A percentile compares a stretch with the other conserved stretches of the same genome.
These are phyloP conservation scores for Piprites chloris DNA, from an alignment of 2,113 vertebrate genomes.

Conservation along the genomic window DNA sequence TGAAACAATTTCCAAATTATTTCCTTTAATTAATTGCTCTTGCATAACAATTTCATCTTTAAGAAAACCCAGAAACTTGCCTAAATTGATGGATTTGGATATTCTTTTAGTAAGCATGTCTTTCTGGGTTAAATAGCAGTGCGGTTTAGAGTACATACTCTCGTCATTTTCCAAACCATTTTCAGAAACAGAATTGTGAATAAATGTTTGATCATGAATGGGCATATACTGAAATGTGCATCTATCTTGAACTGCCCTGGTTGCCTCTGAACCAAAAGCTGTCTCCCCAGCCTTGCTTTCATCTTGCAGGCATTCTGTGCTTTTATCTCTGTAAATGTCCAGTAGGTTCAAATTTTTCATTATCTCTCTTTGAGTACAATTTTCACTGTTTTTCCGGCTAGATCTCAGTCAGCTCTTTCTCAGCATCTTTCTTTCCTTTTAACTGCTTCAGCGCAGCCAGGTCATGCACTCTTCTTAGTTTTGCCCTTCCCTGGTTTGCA, in stretches of 20 bases:
- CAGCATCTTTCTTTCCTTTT: not conserved
- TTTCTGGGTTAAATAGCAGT: not conserved
- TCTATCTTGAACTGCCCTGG: not conserved
- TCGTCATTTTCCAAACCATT: not conserved
- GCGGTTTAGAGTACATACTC: not conserved
- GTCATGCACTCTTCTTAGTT: not conserved
- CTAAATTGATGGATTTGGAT: not conserved
- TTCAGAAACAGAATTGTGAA: not conserved
- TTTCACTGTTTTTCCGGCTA: not conserved
- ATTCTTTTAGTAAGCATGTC: not conserved
- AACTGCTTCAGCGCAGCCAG: not conserved
- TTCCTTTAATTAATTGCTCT: not conserved
- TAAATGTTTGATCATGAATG: not conserved
- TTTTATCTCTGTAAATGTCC: not conserved
- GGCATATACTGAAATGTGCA: not conserved
- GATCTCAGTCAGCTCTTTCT: not conserved
- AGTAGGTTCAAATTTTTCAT: not conserved
- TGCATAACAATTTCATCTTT: not conserved
- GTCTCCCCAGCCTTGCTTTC: not conserved
- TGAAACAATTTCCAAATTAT: not conserved
- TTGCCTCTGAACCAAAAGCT: not conserved
- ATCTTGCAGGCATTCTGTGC: not conserved
- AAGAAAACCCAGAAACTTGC: not conserved
- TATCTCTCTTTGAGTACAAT: not conserved
- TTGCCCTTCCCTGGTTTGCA: not conserved